These are phyloP conservation scores for Palythoa heliodiscus DNA, from an alignment of 92 coral and sea anemone genomes.

Conservation along the genomic window DNA sequence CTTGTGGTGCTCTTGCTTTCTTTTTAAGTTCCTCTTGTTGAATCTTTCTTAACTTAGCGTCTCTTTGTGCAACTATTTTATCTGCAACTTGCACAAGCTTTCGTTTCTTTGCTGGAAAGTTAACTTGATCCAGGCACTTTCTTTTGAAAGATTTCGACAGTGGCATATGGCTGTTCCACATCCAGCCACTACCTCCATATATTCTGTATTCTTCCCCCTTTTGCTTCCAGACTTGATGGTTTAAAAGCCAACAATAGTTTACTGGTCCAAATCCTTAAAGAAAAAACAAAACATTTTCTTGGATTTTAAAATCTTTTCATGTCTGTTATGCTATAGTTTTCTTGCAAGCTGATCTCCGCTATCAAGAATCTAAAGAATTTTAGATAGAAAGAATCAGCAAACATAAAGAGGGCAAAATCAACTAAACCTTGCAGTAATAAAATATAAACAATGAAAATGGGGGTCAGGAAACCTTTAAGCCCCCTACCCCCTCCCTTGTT, in stretches of 20 bases:
- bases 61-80: constrained; percentile 60
- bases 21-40: constrained; percentile 57
- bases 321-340: background rate
- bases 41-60: constrained; percentile 55
- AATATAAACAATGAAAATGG: too few species aligned
- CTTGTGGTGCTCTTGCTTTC: constrained; percentile 51
- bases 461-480: too few species aligned
- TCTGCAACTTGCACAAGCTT: constrained; percentile 79
- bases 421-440: too few species aligned
- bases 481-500: too few species aligned
- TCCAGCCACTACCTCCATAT: constrained; percentile 99
- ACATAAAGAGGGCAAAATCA: too few species aligned
- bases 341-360: too few species aligned
- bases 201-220: constrained; percentile 97
- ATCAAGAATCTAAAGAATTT: too few species aligned
- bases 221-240: constrained; percentile 98
- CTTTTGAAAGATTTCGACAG: constrained; percentile 75
- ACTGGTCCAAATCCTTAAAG: constrained; percentile 62
- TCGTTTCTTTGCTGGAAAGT: constrained; percentile 76
- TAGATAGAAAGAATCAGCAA: too few species aligned
- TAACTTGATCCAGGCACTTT: constrained; percentile 60
- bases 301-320: background rate
- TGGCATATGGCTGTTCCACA: constrained; percentile 86
- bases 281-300: background rate
- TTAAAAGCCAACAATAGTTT: constrained; percentile 95